Conservation (phyloP, 2,797 vertebrate species). For the Gymnothorax reevesii region DNA sequence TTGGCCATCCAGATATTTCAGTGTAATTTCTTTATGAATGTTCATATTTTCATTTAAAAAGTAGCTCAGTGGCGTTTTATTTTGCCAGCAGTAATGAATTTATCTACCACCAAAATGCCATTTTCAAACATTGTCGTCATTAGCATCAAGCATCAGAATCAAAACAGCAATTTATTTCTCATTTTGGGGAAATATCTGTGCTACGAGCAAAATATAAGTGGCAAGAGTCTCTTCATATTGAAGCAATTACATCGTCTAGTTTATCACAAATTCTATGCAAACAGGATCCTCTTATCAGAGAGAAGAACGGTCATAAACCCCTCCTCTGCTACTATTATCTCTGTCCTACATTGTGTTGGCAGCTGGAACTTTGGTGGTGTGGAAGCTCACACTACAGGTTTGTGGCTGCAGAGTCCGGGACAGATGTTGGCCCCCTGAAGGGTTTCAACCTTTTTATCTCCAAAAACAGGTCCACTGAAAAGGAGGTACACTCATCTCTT, state of each 20-base stretch:
- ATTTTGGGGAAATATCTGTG: too few relatives aligned
- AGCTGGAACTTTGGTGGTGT: neutral
- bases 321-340: neutral
- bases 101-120: neutral
- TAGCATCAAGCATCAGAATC: too few relatives aligned
- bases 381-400: neutral
- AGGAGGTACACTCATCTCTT: neutral
- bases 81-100: neutral
- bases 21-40: neutral
- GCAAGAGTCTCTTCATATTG: too few relatives aligned
- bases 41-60: neutral
- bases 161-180: too few relatives aligned
- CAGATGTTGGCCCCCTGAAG: conserved; percentile 15
- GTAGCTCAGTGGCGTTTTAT: neutral
- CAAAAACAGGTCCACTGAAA: neutral
- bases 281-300: neutral
- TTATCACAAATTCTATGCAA: too few relatives aligned
- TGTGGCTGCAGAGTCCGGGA: conserved; percentile 33
- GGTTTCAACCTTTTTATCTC: neutral
- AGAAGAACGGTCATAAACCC: neutral
- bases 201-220: too few relatives aligned
- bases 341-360: neutral
- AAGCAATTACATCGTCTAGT: too few relatives aligned
- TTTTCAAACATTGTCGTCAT: neutral
- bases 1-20: neutral